Conservation (phyloP, 2,797 vertebrate genomes). For the Potorous gilbertii region DNA sequence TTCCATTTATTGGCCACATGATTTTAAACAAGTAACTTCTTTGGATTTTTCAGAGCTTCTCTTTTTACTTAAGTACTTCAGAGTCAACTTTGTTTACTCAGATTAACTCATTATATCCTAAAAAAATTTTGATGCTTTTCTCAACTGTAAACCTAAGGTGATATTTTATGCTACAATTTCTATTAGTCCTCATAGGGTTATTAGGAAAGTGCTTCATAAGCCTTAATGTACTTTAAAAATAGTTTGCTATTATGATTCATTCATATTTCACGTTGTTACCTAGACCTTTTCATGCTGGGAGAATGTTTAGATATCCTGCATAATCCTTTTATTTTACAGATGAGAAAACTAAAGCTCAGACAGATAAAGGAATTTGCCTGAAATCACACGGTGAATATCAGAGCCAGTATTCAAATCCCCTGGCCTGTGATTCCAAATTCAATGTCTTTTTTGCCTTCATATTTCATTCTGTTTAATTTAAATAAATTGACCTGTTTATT, state of each 20-base stretch:
- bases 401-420: not conserved
- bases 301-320: not conserved
- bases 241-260: not conserved
- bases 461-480: constrained; percentile 11
- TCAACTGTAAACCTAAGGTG: not conserved
- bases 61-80: too few species aligned
- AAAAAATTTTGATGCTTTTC: not conserved
- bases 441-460: not conserved
- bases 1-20: not conserved
- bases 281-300: not conserved
- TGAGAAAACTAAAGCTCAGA: not conserved
- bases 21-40: not conserved
- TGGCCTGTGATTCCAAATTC: not conserved
- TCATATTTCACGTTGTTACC: not conserved
- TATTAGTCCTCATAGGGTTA: not conserved
- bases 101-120: too few species aligned
- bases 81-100: too few species aligned
- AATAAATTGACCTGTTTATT: constrained; percentile 33
- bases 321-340: constrained; percentile 19
- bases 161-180: not conserved
- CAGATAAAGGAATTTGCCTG: not conserved
- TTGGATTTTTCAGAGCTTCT: not conserved
- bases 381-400: not conserved
- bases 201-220: not conserved
- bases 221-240: not conserved